Evolutionary conservation across 1,140 invertebrate species (phyloP).

Genomic region (Polypedilum vanderplanki): DNA sequence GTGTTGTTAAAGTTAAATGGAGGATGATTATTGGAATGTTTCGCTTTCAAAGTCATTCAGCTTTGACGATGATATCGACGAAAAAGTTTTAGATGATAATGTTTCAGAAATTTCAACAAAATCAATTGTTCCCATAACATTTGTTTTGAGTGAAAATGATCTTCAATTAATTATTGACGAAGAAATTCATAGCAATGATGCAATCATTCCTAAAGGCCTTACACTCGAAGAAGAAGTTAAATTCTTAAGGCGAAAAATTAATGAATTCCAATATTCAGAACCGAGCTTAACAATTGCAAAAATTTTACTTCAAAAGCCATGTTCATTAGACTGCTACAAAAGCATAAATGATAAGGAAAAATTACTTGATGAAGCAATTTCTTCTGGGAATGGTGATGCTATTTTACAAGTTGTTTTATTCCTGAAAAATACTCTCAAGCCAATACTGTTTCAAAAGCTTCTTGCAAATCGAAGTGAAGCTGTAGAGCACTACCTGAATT

Average conservation of each 20-base stretch:
- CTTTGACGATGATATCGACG: constrained; percentile 42
- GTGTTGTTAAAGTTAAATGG: constrained; percentile 21
- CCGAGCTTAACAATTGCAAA: constrained; percentile 44
- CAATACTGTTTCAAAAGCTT: constrained; percentile 47
- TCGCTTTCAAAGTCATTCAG: constrained; percentile 41
- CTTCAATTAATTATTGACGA: constrained; percentile 26
- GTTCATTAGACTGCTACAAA: constrained; percentile 48
- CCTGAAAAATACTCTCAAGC: constrained; percentile 50
- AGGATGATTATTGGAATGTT: constrained; percentile 41
- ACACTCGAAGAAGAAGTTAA: constrained; percentile 30
- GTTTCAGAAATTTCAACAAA: constrained; percentile 30
- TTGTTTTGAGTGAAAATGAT: constrained; percentile 29
- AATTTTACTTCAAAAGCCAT: constrained; percentile 46
- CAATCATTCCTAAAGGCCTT: constrained; percentile 26
- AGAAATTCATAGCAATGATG: constrained; percentile 26
- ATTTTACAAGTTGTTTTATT: constrained; percentile 52
- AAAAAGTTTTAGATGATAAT: constrained; percentile 29
- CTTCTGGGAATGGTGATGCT: constrained; percentile 51
- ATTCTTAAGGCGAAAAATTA: constrained; percentile 36
- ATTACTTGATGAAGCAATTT: constrained; percentile 49
- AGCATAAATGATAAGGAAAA: constrained; percentile 51
- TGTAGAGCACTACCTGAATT: constrained; percentile 51
- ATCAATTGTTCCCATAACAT: not conserved
- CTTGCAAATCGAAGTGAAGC: constrained; percentile 47
- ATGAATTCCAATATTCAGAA: constrained; percentile 39